Base-by-base conservation (phyloP, 2,797 vertebrate genomes). In the Remorina albescens region DNA sequence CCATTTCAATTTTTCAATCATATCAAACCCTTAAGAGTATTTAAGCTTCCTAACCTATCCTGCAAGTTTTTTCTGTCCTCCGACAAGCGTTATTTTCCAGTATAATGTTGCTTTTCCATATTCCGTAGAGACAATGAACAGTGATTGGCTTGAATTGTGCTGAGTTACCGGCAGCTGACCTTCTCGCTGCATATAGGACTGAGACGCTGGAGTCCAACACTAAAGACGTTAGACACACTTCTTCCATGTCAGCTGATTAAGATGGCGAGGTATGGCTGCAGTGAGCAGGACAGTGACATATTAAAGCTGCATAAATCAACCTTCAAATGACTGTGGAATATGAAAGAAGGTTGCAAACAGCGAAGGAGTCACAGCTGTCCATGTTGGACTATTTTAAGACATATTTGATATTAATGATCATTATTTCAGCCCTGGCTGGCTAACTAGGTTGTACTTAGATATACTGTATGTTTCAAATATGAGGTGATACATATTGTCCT, bases 101-200 rank as follows among this genome's bases (percentile, higher is more conserved):
- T 11, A 36, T 58, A 21, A 60, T 11, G 68, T 26, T 61, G 41
- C 10, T 21, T 74, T n/a, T 60, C 56, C 44, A 53, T 50, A 55
- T 47, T 77, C 12, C 53, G 15, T 16, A 9, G 13, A 46, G 59
- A 53, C 28, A 21, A 53, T 55, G 46, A n/a, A n/a, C n/a, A 28
- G 54, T 34, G 2, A 1, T 49, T 47, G 19, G 36, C 49, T 26
- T 56, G 42, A 46, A 25, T 23, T 3, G 6, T 19, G 30, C 5
- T 61, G 59, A 23, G 49, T 50, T 63, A 67, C 70, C 34, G 18
- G 23, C 23, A 53, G 60, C 34, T 67, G 61, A 80, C 55, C 63
- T 65, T 74, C 32, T 65, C n/a, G 63, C 2, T 32, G 65, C 30
- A 58, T 53, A 2, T 3, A 49, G 16, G 30, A 4, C 23, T n/a